These are phyloP conservation scores for Pocillopora meandrina DNA, from an alignment of 92 coral and sea anemone genomes.

Conservation along the genomic window DNA sequence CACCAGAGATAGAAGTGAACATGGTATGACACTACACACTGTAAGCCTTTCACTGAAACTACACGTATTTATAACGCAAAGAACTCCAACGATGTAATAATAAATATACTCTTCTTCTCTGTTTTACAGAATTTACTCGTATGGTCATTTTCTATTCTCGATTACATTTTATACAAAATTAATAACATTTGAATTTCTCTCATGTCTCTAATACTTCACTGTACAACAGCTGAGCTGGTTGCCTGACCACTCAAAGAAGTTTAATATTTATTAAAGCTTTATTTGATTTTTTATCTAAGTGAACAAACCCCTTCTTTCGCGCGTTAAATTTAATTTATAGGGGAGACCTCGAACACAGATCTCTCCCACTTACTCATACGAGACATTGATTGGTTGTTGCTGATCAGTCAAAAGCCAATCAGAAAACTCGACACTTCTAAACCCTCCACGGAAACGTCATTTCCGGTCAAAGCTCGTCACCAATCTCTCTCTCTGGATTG, in stretches of 20 bases:
- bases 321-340: not conserved
- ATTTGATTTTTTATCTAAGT: not conserved
- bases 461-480: no score
- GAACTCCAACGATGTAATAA: slow-evolving; percentile 35
- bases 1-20: not conserved
- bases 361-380: no score
- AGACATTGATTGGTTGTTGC: no score
- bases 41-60: slow-evolving; percentile 17
- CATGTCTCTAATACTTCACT: slow-evolving; percentile 34
- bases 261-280: slow-evolving; percentile 13
- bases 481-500: no score
- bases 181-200: slow-evolving; percentile 16
- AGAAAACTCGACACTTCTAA: no score
- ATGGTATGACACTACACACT: slow-evolving; percentile 1
- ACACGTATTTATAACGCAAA: slow-evolving; percentile 13
- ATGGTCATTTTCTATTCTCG: slow-evolving; percentile 35
- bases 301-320: not conserved
- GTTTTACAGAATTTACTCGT: slow-evolving; percentile 49
- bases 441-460: no score
- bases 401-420: no score
- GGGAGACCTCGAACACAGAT: no score
- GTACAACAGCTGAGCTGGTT: slow-evolving; percentile 48
- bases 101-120: slow-evolving; percentile 46
- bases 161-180: slow-evolving; percentile 47
- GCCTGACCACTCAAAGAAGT: slow-evolving; percentile 36